Percentiles rank a stretch among this genome's conserved stretches.
Conservation (phyloP, 2,113 vertebrate genomes). For the Kryptolebias marmoratus region DNA sequence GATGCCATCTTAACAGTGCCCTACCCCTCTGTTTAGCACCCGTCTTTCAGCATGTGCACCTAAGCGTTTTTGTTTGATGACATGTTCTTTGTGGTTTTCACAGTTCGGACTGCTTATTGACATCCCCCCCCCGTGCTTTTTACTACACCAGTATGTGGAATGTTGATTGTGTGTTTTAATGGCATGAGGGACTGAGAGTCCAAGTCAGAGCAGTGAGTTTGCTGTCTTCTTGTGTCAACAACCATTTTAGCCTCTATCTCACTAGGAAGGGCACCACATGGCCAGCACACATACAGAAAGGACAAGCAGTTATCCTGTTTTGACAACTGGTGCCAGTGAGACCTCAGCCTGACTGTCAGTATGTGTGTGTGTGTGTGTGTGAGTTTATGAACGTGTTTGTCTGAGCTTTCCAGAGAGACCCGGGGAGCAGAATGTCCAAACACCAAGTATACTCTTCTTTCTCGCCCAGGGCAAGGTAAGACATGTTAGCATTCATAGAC, state of each 20-base stretch:
- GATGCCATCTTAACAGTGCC: conserved; percentile 77
- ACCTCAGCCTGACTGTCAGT: conserved; percentile 56
- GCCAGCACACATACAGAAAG: conserved; percentile 56
- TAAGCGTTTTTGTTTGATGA: conserved; percentile 80
- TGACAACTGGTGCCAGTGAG: conserved; percentile 75
- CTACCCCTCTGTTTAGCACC: conserved; percentile 73
- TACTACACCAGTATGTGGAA: conserved; percentile 35
- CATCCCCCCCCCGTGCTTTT: conserved; percentile 21
- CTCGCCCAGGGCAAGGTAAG: conserved; percentile 78
- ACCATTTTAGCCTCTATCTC: conserved; percentile 59
- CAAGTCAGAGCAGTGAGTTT: conserved; percentile 39
- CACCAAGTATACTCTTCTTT: conserved; percentile 71
- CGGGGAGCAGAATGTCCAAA: conserved; percentile 65
- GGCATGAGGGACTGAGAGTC: conserved; percentile 41
- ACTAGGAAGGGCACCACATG: conserved; percentile 72
- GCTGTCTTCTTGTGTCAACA: conserved; percentile 66
- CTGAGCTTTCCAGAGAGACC: conserved; percentile 64
- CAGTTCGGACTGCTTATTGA: conserved; percentile 62
- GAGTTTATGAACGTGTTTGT: conserved; percentile 48
- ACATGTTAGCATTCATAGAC: conserved; percentile 66
- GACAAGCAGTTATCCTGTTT: conserved; percentile 71
- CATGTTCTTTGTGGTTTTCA: conserved; percentile 75
- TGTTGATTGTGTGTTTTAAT: conserved; percentile 53
- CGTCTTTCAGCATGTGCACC: conserved; percentile 74
- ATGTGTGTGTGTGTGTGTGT: conserved; percentile 37